Base-by-base conservation (phyloP, 2,888 invertebrate species). In the Acrocyrtus sp. region DNA sequence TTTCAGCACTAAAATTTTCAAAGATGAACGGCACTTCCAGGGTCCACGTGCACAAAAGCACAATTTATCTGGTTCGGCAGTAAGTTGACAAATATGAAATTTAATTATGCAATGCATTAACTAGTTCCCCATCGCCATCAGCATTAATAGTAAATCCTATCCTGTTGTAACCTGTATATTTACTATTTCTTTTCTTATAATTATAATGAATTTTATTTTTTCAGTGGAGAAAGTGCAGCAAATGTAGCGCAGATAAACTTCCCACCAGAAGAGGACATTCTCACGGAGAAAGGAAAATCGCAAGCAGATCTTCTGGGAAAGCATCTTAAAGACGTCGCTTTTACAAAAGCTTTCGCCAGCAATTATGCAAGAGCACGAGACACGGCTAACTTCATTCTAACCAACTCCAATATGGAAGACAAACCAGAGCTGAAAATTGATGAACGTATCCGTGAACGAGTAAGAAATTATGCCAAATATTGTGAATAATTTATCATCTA, bases 41-140 rank as follows among this genome's bases (percentile, higher is more conserved):
- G 41, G 15, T 41, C 24, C 21, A 22, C 12, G 34, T 56, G n/a
- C 51, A 56, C 27, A 65, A 65, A 45, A 54, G 56, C 45, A 72
- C 72, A 1, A 63, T 74, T 17, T 74, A 74, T 29, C 41, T 63
- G 10, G 74, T 65, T 2, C 39, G 74, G 63, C 74, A 74, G 74
- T 74, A 74, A 68, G 74, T 47, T 19, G 6, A 21, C 2, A 51
- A 6, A n/a, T 53, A 12, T 10, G n/a, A 61, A 43, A 45, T 19
- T 58, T 47, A 27, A 10, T 41, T n/a, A 19, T 3, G 26, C 45
- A 57, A 54, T 65, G 17, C 19, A n/a, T n/a, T n/a, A n/a, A n/a
- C n/a, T n/a, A n/a, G n/a, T n/a, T n/a, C n/a, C n/a, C n/a, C n/a
- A n/a, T n/a, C n/a, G n/a, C n/a, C n/a, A n/a, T n/a, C n/a, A n/a